Base-by-base conservation (phyloP, 2,888 invertebrate genomes). In the Alviniconcha strummeri region DNA sequence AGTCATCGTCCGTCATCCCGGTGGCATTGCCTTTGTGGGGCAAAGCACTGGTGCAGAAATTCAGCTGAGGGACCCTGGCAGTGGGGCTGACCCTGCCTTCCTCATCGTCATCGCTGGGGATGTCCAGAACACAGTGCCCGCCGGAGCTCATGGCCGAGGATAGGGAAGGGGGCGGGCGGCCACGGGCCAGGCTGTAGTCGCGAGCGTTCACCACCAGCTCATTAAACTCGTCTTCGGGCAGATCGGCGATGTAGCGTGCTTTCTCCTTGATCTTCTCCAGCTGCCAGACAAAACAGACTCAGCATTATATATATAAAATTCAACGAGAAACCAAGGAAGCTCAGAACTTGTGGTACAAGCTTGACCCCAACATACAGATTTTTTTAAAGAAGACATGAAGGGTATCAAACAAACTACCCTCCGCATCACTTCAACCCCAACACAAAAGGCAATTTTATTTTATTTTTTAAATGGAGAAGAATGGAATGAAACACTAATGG, bases 221-320 rank as follows among this genome's bases (percentile, higher is more conserved):
- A 87, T 89, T 90, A 85, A 91, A 92, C 67, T 88, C 88, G 55
- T 88, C 88, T 80, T 92, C 90, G 52, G 90, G 88, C 54, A 91
- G 85, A 19, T 91, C 91, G 60, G 89, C 87, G 80, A 92, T 89
- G 57, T 85, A 85, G 60, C 91, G 85, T 8, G 91, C 91, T 81
- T 86, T 86, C 76, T 89, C 89, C 84, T 91, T 91, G 74, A 91
- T 90, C 55, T 81, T 69, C 78, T 90, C 88, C 80, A 92, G 82
- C 92, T 92, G 88, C 36, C 36, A 36, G 36, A 36, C 36, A 36
- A 36, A 36, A 36, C 36, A 36, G 36, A 36, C 36, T 36, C 36
- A 36, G 36, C 36, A 36, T 36, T 36, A 36, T 36, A 36, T 36
- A 36, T 36, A 36, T 36, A 1, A 36, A 36, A 36, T 36, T 36